Base-by-base conservation (phyloP, 2,113 vertebrate genomes). In the Motacilla alba region DNA sequence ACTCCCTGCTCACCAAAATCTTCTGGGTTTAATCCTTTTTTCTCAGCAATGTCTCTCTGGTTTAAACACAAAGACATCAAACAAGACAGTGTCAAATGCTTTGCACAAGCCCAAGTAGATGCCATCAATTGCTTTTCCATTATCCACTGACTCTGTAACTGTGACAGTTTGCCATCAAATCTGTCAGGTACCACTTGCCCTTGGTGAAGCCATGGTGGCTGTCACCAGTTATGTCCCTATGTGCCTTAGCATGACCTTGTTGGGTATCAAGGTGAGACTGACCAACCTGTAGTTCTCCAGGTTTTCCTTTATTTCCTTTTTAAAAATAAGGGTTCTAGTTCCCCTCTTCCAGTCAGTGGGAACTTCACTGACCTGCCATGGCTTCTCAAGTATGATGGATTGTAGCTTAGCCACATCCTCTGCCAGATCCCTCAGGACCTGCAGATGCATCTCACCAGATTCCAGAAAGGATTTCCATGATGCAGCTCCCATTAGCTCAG, bases 151-250 rank as follows among this genome's bases (percentile, higher is more conserved):
- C 8, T 9, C 2, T 10, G 0, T 31, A 44, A 39, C 26, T 3
- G 8, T n/a, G 30, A 46, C 12, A 64, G 46, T n/a, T 37, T 31
- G 20, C 47, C 60, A 62, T 13, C 17, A 23, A 1, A n/a, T 50
- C n/a, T 74, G 17, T 30, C 41, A 58, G 37, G 23, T 3, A 15
- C 6, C 15, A 30, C 26, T 33, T 67, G 31, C 31, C 31, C 17
- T n/a, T 14, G 27, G 22, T 27, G 79, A 49, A 55, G 41, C 33
- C 33, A 4, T 12, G 37, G 30, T 68, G 53, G 14, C 55, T 50
- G 55, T 68, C 55, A 35, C 33, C 27, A n/a, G 21, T 44, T 8
- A 20, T 0, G 0, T 43, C 31, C 35, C 49, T 28, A 2, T 0
- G 2, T 75, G 19, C 27, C 28, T n/a, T 19, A 63, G 24, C 17